Conservation (phyloP, 2,797 vertebrate genomes). For the Lepilemur ruficaudatus region DNA sequence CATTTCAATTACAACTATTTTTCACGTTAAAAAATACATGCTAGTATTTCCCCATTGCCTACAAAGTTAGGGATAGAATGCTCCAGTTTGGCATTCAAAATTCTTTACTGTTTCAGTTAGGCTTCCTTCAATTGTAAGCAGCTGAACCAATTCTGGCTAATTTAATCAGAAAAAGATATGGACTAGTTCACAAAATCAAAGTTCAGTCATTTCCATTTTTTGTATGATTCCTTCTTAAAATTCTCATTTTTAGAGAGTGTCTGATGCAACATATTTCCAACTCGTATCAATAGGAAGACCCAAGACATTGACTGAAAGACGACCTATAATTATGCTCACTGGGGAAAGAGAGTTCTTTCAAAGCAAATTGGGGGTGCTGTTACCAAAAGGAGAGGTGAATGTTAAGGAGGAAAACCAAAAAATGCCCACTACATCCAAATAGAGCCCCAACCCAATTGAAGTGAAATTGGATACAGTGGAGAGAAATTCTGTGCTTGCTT, state of each 20-base stretch:
- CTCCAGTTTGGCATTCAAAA: not conserved
- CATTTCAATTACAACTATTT: not conserved
- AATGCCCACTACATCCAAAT: not conserved
- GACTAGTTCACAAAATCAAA: not conserved
- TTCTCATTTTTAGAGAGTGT: not conserved
- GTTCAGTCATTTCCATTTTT: not conserved
- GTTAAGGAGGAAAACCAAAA: not conserved
- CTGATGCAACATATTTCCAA: not conserved
- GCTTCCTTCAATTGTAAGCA: not conserved
- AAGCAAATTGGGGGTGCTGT: not conserved
- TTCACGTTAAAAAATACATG: not conserved
- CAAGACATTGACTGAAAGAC: not conserved
- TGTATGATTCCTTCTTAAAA: not conserved
- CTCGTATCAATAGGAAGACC: not conserved
- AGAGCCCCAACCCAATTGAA: not conserved
- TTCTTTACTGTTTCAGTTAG: not conserved
- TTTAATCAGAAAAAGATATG: not conserved
- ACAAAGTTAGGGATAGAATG: not conserved
- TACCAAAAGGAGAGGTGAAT: not conserved
- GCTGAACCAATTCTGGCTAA: not conserved
- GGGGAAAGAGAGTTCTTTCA: not conserved
- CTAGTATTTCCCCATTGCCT: not conserved
- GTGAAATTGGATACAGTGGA: not conserved
- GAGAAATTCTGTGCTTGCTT: not conserved
- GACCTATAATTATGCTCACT: not conserved